Conservation (phyloP, 1,140 invertebrate genomes). For the Trichonephila inaurata region DNA sequence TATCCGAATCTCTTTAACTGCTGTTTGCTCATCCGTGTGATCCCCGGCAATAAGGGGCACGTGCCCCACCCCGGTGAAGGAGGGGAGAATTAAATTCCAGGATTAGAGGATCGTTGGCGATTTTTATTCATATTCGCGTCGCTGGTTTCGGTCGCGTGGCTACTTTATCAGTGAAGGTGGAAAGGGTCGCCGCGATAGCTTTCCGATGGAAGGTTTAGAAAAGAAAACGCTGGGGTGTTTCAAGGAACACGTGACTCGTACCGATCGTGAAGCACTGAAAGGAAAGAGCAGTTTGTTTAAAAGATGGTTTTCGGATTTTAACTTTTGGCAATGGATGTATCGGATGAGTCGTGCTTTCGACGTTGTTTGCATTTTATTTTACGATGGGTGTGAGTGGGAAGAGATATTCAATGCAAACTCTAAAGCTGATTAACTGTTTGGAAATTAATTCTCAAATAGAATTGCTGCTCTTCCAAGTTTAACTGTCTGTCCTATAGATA, state of each 20-base stretch:
- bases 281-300: constrained; percentile 27
- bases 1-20: constrained; percentile 29
- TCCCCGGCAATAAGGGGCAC: constrained; percentile 10
- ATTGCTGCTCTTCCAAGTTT: background rate
- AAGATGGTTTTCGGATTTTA: constrained; percentile 42
- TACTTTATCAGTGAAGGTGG: background rate
- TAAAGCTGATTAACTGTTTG: background rate
- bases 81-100: constrained; percentile 22
- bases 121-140: constrained; percentile 50
- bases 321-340: background rate
- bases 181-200: too few species aligned
- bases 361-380: background rate
- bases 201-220: background rate
- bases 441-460: background rate
- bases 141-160: constrained; percentile 4
- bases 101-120: constrained; percentile 4
- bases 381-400: too few species aligned
- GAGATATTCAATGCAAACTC: background rate
- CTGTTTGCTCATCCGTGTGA: constrained; percentile 37
- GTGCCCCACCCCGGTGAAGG: background rate
- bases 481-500: background rate
- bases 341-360: background rate
- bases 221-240: background rate
- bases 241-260: background rate
- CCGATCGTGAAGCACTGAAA: background rate